Evolutionary conservation across 2,888 invertebrate species (phyloP), one percentile per base, ranked within the genome.

Genomic region (Drosophila nr. fundita): DNA sequence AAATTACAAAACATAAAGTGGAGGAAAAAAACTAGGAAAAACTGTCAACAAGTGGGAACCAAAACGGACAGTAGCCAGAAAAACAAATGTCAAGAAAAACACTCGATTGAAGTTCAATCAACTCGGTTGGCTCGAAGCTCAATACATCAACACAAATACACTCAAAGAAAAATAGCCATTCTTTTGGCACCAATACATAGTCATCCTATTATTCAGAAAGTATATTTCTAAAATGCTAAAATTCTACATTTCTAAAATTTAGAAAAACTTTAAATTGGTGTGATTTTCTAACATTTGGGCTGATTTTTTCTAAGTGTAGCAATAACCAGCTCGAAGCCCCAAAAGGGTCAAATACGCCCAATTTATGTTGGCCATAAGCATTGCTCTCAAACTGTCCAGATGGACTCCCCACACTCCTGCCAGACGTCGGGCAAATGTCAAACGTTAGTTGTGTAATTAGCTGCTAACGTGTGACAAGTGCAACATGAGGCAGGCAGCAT

Each of bases 391-490:
- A 82, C 78, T 78, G 80, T 78, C 78, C 71, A 78, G 74, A 69
- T 60, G 73, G 69, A 30, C 21, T 30, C 55, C 67, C 27, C 77
- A 54, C 65, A 66, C 76, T 60, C 40, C 60, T 55, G 49, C 11
- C 54, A 29, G 49, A 24, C 24, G 78, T 67, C 63, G 68, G 64
- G 64, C 62, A 90, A 86, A 90, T 88, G 83, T 88, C 90, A 88
- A 86, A 89, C 67, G 86, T 83, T 81, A 71, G 79, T 76, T 86
- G 77, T 83, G 90, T 90, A 90, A 87, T 87, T 87, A 87, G 87
- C 87, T 77, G 69, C 73, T 76, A 70, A 68, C 80, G 60, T 73
- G 69, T 67, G 75, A 78, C 52, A 78, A 78, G 57, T 36, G 50
- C 64, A 49, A 29, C 27, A 49, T 45, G 45, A 45, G 53, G 49